These are phyloP conservation scores for Cyclophora punctaria DNA, from an alignment of 2,888 invertebrate species.

Conservation along the genomic window DNA sequence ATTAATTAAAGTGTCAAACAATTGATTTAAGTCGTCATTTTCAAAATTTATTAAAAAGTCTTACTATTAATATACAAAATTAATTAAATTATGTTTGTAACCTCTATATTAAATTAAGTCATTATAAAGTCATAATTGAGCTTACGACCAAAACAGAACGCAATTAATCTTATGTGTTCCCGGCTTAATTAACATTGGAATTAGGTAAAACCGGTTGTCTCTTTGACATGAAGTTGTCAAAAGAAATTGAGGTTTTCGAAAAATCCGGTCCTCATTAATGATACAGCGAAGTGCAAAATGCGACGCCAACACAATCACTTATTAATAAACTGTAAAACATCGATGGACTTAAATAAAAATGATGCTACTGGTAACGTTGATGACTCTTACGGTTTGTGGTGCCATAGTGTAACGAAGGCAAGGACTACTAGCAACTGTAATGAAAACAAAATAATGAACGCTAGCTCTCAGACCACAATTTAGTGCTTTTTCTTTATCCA, in stretches of 20 bases:
- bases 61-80: too few species aligned
- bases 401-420: too few species aligned
- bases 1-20: too few species aligned
- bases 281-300: constrained; percentile 68
- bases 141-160: constrained; percentile 28
- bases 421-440: too few species aligned
- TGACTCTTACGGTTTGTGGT: too few species aligned
- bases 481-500: too few species aligned
- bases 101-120: constrained; percentile 12
- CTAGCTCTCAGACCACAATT: too few species aligned
- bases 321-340: constrained; percentile 57
- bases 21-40: too few species aligned
- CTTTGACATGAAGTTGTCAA: constrained; percentile 26
- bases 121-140: constrained; percentile 33
- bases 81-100: too few species aligned
- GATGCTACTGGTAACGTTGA: too few species aligned
- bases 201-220: constrained; percentile 54
- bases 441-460: too few species aligned
- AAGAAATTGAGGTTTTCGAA: constrained; percentile 40
- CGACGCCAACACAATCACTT: constrained; percentile 64
- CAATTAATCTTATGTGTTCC: constrained; percentile 60
- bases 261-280: constrained; percentile 50
- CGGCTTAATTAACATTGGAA: constrained; percentile 54
- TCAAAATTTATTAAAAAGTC: too few species aligned
- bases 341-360: constrained; percentile 1